Evolutionary conservation across 1,140 invertebrate species (phyloP).

Genomic region (Tyrophagus putrescentiae): DNA sequence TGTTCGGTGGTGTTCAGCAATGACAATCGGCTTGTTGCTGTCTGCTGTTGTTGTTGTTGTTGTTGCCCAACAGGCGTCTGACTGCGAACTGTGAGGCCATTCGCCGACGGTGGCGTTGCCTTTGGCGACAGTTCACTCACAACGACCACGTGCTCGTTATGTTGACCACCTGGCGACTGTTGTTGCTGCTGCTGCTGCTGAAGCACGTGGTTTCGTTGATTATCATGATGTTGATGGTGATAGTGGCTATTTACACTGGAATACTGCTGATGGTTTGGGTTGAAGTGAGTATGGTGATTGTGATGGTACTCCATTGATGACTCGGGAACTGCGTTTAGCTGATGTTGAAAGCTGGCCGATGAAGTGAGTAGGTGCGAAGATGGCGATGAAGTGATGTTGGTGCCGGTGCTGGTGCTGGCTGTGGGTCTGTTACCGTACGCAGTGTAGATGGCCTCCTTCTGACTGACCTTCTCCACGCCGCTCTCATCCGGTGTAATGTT

Average conservation of each 20-base stretch:
- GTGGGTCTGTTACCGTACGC: background rate
- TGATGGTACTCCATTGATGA: background rate
- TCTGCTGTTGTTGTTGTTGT: background rate
- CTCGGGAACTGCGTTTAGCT: background rate
- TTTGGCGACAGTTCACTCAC: constrained; percentile 8
- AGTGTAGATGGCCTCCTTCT: background rate
- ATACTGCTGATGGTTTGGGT: background rate
- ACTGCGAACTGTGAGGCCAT: background rate
- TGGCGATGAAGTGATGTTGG: background rate
- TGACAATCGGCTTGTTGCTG: background rate
- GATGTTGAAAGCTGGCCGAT: background rate
- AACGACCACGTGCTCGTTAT: constrained; percentile 12
- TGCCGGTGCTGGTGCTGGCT: background rate
- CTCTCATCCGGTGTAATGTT: constrained; percentile 5
- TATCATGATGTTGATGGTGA: background rate
- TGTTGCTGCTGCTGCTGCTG: background rate
- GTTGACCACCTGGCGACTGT: background rate
- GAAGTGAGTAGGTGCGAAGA: too few species aligned
- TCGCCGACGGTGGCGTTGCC: background rate
- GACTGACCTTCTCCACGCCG: background rate
- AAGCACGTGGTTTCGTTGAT: background rate
- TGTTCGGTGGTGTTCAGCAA: background rate
- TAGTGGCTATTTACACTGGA: background rate
- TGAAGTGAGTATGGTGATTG: background rate
- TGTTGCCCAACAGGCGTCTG: background rate